phyloP scores from a whole-genome alignment of 2,888 invertebrate species.

The Muschampia plurimacula region DNA sequence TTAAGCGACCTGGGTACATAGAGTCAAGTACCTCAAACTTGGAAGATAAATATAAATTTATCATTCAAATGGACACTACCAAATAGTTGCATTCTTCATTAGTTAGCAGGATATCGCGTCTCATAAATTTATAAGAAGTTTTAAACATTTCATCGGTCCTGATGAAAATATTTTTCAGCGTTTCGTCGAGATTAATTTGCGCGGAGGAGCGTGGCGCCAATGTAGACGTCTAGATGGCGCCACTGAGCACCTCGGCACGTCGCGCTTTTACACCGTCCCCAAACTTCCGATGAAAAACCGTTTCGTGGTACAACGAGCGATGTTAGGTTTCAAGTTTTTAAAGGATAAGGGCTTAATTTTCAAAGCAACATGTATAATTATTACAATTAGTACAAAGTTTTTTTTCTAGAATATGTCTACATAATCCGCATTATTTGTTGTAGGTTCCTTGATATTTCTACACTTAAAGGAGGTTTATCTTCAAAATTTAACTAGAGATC shows the following conservation, averaged over 20 bases:
- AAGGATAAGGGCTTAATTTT: background rate
- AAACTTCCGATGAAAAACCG: constrained; percentile 61
- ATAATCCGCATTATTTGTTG: no score
- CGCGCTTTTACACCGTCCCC: constrained; percentile 63
- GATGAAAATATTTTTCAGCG: constrained; percentile 43
- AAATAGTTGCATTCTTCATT: background rate
- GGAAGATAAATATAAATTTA: no score
- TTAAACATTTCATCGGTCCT: constrained; percentile 26
- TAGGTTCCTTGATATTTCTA: no score
- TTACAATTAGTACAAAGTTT: no score
- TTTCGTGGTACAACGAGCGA: background rate
- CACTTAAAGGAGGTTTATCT: no score
- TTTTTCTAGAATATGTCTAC: no score
- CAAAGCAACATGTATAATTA: no score
- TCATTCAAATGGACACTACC: background rate
- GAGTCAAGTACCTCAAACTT: no score
- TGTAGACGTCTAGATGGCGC: constrained; percentile 85
- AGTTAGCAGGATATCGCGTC: background rate
- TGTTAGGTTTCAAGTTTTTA: background rate
- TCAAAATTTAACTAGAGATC: no score
- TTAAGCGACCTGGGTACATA: no score
- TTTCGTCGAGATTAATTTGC: constrained; percentile 73
- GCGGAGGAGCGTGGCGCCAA: constrained; percentile 68
- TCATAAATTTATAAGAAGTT: constrained; percentile 6
- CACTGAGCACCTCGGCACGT: constrained; percentile 68